Evolutionary conservation across 37 sponge, comb jelly and placozoan genomes (phyloP).

Genomic region (Mnemiopsis leidyi): DNA sequence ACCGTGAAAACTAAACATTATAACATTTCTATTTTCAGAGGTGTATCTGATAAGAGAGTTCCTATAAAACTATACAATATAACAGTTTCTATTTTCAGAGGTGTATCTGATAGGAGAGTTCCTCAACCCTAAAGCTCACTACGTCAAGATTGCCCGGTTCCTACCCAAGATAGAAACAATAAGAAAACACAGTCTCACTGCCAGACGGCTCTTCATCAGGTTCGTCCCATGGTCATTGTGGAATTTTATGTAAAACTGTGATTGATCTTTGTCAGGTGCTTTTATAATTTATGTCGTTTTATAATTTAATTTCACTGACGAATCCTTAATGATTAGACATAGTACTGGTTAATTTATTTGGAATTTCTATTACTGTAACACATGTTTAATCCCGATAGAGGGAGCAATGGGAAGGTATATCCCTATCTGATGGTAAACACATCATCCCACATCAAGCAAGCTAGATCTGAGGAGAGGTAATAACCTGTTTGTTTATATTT

Average conservation of each 20-base stretch:
- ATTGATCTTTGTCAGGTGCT: too few species aligned
- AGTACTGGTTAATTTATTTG: too few species aligned
- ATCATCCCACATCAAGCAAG: background rate
- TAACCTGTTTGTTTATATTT: background rate
- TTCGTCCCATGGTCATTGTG: background rate
- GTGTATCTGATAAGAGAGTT: constrained; percentile 35
- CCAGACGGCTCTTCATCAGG: constrained; percentile 12
- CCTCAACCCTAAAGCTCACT: constrained; percentile 35
- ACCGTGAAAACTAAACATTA: too few species aligned
- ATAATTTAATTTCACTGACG: too few species aligned
- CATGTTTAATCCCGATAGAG: background rate
- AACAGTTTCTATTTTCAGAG: too few species aligned
- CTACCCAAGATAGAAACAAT: constrained; percentile 43
- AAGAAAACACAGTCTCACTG: constrained; percentile 47
- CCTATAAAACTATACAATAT: too few species aligned
- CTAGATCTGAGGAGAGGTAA: constrained; percentile 51
- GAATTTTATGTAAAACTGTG: background rate
- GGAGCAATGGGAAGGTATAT: constrained; percentile 39
- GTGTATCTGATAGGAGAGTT: constrained; percentile 41
- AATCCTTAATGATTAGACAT: too few species aligned
- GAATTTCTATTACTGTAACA: too few species aligned
- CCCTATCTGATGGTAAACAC: constrained; percentile 55
- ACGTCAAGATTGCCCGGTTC: constrained; percentile 17
- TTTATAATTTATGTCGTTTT: too few species aligned
- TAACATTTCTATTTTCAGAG: too few species aligned